A percentile compares a stretch with the other conserved stretches of the same genome.
These are phyloP conservation scores for Phasianus colchicus DNA, from an alignment of 2,113 vertebrate genomes.

Conservation along the genomic window DNA sequence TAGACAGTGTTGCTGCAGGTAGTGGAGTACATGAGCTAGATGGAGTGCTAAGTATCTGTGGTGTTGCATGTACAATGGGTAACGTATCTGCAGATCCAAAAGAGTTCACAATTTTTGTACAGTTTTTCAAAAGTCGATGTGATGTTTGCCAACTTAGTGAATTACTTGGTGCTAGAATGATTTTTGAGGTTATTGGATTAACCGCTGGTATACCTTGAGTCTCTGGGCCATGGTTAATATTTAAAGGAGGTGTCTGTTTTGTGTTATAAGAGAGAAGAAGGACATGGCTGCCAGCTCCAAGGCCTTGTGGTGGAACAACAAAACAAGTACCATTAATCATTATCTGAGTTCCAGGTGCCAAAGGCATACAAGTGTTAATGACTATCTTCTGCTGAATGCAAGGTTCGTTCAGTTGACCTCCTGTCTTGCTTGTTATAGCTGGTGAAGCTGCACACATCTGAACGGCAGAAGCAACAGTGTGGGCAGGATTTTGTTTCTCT, in stretches of 20 bases:
- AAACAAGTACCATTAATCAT: conserved; percentile 91
- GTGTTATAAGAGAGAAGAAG: conserved; percentile 87
- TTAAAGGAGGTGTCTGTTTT: conserved; percentile 75
- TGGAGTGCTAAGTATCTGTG: conserved; percentile 75
- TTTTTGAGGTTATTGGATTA: conserved; percentile 70
- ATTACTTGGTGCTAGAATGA: conserved; percentile 64
- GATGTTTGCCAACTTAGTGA: conserved; percentile 67
- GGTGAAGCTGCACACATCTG: conserved; percentile 62
- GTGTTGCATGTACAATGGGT: conserved; percentile 81
- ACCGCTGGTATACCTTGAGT: conserved; percentile 43
- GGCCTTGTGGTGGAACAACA: conserved; percentile 93
- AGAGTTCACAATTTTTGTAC: conserved; percentile 83
- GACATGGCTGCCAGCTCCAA: conserved; percentile 92
- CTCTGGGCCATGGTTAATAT: conserved; percentile 67
- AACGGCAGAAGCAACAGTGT: conserved; percentile 46
- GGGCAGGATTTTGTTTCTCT: conserved; percentile 63
- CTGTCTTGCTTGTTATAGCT: conserved; percentile 53
- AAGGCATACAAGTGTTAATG: conserved; percentile 89
- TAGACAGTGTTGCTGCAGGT: conserved; percentile 52
- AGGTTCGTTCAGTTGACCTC: conserved; percentile 72
- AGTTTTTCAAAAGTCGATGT: conserved; percentile 74
- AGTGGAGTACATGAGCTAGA: conserved; percentile 70
- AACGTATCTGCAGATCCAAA: conserved; percentile 78
- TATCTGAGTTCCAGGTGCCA: conserved; percentile 94
- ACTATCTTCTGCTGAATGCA: conserved; percentile 91